These are phyloP conservation scores for Pimephales promelas DNA, from an alignment of 2,113 vertebrate species.

Conservation along the genomic window DNA sequence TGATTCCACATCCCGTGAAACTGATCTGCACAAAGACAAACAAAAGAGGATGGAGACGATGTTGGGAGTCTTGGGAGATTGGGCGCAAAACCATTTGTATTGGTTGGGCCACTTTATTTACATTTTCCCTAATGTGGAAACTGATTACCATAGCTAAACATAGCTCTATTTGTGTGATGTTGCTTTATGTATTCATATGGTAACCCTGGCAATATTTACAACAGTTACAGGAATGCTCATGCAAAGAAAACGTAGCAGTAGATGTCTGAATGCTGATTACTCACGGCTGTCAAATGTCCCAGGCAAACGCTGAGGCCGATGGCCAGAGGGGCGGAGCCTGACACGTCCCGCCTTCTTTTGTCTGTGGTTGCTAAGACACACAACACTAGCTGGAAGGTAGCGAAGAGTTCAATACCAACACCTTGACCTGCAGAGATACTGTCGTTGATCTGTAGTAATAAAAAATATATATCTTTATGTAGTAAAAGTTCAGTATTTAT, in stretches of 20 bases:
- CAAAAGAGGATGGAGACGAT: background rate
- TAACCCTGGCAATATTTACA: conserved; percentile 3
- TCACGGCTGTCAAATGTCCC: conserved; percentile 93
- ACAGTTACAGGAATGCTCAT: background rate
- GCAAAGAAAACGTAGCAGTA: background rate
- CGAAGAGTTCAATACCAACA: conserved; percentile 90
- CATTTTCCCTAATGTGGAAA: background rate
- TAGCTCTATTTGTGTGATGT: background rate
- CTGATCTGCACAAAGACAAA: conserved; percentile 82
- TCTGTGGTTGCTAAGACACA: conserved; percentile 95
- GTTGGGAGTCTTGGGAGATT: background rate
- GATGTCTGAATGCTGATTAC: conserved; percentile 60
- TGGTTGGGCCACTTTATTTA: background rate
- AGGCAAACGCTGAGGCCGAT: conserved; percentile 93
- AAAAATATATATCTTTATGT: too few species aligned
- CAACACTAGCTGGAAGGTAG: conserved; percentile 93
- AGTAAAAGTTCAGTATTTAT: conserved; percentile 26
- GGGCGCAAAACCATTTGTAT: background rate
- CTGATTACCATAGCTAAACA: background rate
- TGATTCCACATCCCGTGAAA: conserved; percentile 97
- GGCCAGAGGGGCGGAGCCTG: conserved; percentile 87
- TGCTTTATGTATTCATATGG: background rate
- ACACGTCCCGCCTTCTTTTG: conserved; percentile 86
- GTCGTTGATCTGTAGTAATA: conserved; percentile 61
- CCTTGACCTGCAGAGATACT: conserved; percentile 86